phyloP scores from a whole-genome alignment of 1,140 invertebrate species.

The Microplitis demolitor region DNA sequence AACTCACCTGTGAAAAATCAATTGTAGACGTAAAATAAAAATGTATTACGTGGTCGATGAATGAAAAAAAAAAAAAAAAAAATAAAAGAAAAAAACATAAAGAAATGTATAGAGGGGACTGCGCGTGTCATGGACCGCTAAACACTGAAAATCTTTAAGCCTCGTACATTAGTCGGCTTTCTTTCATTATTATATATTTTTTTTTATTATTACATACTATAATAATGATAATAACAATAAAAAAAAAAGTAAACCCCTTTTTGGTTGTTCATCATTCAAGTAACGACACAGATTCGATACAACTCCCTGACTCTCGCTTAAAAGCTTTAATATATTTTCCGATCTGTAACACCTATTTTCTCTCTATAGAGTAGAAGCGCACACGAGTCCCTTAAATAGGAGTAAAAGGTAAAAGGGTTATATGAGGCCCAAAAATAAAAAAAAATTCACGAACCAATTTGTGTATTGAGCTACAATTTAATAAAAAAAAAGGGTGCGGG shows the following conservation, averaged over 20 bases:
- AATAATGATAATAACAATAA: too few species aligned
- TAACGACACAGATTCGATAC: constrained; percentile 21
- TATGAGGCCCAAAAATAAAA: background rate
- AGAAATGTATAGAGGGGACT: background rate
- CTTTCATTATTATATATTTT: background rate
- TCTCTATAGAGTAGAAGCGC: background rate
- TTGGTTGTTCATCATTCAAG: constrained; percentile 7
- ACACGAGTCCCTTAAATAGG: constrained; percentile 15
- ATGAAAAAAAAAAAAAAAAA: background rate
- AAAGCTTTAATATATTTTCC: constrained; percentile 26
- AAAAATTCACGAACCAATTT: constrained; percentile 27
- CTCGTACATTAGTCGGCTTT: background rate
- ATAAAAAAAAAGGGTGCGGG: constrained; percentile 7
- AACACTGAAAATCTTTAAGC: background rate
- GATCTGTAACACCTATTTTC: constrained; percentile 29
- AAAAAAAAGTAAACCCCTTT: background rate
- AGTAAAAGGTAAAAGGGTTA: background rate
- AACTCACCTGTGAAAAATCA: too few species aligned
- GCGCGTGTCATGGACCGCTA: background rate
- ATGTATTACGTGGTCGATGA: background rate
- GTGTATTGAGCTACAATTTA: constrained; percentile 30
- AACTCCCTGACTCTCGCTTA: constrained; percentile 21
- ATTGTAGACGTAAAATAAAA: background rate
- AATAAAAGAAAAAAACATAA: background rate
- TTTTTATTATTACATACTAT: too few species aligned